phyloP scores from a whole-genome alignment of 2,797 vertebrate genomes.

The Bufotes viridis region DNA sequence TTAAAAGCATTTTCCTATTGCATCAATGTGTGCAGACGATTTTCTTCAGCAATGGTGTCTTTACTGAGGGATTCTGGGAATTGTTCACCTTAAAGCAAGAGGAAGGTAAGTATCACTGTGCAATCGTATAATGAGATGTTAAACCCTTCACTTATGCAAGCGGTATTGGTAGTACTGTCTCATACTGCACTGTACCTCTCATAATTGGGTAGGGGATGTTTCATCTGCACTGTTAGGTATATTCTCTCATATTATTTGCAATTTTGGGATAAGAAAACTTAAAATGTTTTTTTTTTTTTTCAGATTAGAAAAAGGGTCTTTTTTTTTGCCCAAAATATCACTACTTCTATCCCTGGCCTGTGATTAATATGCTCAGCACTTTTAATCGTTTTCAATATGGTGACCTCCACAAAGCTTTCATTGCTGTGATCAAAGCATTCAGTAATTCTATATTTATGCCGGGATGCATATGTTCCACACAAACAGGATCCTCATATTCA shows the following conservation, averaged over 20 bases:
- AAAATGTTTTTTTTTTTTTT: not conserved
- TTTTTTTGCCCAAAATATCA: too few relatives aligned
- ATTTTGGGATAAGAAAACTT: not conserved
- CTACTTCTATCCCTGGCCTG: too few relatives aligned
- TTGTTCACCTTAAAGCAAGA: not conserved
- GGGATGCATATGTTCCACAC: not conserved
- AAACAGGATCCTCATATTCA: not conserved
- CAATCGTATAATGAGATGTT: constrained; percentile 21
- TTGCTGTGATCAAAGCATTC: not conserved
- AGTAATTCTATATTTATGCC: not conserved
- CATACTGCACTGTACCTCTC: not conserved
- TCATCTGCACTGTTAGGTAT: not conserved
- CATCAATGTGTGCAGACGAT: constrained; percentile 7
- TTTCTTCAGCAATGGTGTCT: not conserved
- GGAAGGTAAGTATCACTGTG: not conserved
- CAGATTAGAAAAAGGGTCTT: too few relatives aligned
- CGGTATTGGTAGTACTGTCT: not conserved
- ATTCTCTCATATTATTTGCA: not conserved
- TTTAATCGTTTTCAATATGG: not conserved
- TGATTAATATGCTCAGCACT: too few relatives aligned
- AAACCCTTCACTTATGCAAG: constrained; percentile 8
- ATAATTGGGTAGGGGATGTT: not conserved
- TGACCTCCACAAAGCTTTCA: not conserved
- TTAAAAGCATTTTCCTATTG: constrained; percentile 30
- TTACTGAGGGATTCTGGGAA: constrained; percentile 22